A percentile compares a stretch with the other conserved stretches of the same genome.
Conservation (phyloP, 2,888 invertebrate genomes). For the Caenorhabditis sp. region DNA sequence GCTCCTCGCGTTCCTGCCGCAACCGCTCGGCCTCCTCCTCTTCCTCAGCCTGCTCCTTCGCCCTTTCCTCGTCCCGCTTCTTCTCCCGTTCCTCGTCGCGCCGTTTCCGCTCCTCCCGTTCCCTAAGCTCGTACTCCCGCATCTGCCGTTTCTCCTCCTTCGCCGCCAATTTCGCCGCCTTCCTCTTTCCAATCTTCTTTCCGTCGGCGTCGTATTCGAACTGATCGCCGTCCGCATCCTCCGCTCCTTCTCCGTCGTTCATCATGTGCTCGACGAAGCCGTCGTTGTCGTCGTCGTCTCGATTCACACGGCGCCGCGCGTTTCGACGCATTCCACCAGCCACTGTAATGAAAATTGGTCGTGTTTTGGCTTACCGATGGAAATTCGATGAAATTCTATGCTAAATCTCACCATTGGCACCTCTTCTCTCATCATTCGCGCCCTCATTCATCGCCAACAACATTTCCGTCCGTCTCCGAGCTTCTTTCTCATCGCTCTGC, state of each 20-base stretch:
- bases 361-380: background rate
- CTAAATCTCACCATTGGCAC: conserved; percentile 61
- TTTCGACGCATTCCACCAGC: conserved; percentile 67
- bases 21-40: conserved; percentile 67
- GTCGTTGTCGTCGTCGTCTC: conserved; percentile 47
- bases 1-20: conserved; percentile 73
- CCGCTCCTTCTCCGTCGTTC: conserved; percentile 3
- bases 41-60: conserved; percentile 65
- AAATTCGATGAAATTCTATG: too few species aligned
- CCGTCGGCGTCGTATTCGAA: conserved; percentile 52
- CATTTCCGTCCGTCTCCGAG: conserved; percentile 59
- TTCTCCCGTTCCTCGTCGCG: conserved; percentile 72
- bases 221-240: conserved; percentile 16
- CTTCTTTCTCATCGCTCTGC: conserved; percentile 65
- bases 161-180: conserved; percentile 77
- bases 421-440: conserved; percentile 59
- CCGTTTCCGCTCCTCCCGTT: conserved; percentile 76
- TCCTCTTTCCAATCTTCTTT: conserved; percentile 77
- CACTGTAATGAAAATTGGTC: conserved; percentile 47
- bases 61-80: conserved; percentile 69
- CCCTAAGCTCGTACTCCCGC: conserved; percentile 75
- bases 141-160: conserved; percentile 76
- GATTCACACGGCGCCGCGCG: conserved; percentile 63
- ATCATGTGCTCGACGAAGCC: conserved; percentile 24
- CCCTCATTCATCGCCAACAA: conserved; percentile 66